Evolutionary conservation across 2,888 invertebrate genomes (phyloP), one percentile per base, ranked within the genome.

Genomic region (Halictus ligatus): DNA sequence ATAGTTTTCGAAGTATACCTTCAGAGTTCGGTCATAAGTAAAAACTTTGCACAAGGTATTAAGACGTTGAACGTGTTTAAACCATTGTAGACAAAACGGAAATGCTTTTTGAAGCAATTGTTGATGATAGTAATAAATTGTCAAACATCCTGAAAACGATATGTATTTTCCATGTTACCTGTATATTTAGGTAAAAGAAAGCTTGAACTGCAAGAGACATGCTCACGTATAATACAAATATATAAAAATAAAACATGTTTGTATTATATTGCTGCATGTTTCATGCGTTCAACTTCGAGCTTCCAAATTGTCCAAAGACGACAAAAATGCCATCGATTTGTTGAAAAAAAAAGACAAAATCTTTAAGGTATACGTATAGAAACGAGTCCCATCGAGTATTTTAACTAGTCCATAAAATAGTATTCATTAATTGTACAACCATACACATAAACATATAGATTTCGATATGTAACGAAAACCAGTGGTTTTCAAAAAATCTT

Each of bases 121-220:
- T 29, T 78, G 60, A 58, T 58, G 71, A 78, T 67, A 78, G 48
- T 72, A n/a, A 64, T 50, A 69, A 69, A 48, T 75, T 75, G 75
- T 75, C 15, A 64, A 72, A 80, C 50, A 35, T 40, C 64, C 80
- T 72, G 58, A 76, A 80, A 80, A 73, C 40, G 25, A 58, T 72
- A 50, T 64, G 40, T 40, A 85, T 69, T 69, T 64, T 79, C 25
- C 50, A 54, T 67, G 25, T 76, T 40, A 73, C 25, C 48, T 73
- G n/a, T n/a, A 21, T 75, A 46, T 48, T 12, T 18, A 81, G 10
- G 29, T 71, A 58, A 58, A 64, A 72, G 46, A 67, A 72, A 71
- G 69, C 43, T 78, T 80, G 71, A 86, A 87, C 72, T 48, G 74
- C 79, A 79, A 76, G 60, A 86, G 81, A 74, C 64, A 72, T 54